Base-by-base conservation (phyloP, 2,888 invertebrate species). In the Caenorhabditis macrosperma region DNA sequence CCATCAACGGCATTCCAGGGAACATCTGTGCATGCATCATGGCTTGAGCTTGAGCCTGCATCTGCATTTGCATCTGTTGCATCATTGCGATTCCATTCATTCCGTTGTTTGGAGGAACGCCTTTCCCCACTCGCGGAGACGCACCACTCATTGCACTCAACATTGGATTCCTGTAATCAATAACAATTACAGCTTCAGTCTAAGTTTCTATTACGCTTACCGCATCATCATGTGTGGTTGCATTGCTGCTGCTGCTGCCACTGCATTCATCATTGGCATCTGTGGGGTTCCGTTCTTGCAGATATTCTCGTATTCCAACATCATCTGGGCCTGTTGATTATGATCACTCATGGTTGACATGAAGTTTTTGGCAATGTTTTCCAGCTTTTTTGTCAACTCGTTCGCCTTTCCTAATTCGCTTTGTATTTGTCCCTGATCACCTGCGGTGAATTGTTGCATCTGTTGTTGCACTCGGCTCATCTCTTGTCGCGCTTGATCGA, bases 81-180 rank as follows among this genome's bases (percentile, higher is more conserved):
- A 66, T 59, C 60, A 61, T 71, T 1, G 48, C 20, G 26, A 52
- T 64, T 20, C 55, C 55, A 10, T 79, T 68, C 74, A 79, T 67
- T 48, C 48, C 67, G 20, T 28, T 55, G 33, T 69, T 75, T 33
- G 68, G 79, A n/a, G 30, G 60, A n/a, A 24, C 61, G 17, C 63
- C 71, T 41, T 78, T 78, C 15, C 66, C 66, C 15, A 72, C 78
- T 12, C 78, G 50, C 22, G 75, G 80, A 10, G 75, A 71, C 10
- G 59, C 78, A 20, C 46, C 59, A 15, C 35, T 17, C 68, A 75
- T 74, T 0, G 66, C 69, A 20, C 41, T 59, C 55, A 80, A 3
- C 66, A 80, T 75, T 17, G 80, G 76, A 38, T 75, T 75, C n/a
- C 80, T 74, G 63, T n/a, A n/a, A n/a, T n/a, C n/a, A n/a, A n/a